Percentiles rank a stretch among this genome's conserved stretches.
Conservation (phyloP, 1,140 invertebrate species). For the Euschistus heros region DNA sequence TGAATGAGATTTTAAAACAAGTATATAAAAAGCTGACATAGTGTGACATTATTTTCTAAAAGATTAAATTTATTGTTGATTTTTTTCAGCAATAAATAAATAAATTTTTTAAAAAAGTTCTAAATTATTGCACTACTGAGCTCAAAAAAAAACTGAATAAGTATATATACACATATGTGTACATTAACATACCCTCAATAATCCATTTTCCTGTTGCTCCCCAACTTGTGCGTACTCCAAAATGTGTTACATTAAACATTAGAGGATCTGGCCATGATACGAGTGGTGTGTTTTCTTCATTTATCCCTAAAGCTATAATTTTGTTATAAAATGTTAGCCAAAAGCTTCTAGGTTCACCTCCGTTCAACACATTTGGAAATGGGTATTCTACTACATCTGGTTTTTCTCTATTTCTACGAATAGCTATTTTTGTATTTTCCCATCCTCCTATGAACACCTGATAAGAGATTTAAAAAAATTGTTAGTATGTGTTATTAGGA, state of each 20-base stretch:
- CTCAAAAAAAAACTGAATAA: neutral
- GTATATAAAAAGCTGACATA: no score
- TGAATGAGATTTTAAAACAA: no score
- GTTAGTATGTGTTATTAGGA: no score
- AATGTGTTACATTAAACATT: slow-evolving; percentile 53
- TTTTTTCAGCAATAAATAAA: neutral
- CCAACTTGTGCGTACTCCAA: slow-evolving; percentile 76
- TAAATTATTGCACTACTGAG: neutral
- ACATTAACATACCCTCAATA: slow-evolving; percentile 67
- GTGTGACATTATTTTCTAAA: no score
- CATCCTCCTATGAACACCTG: slow-evolving; percentile 73
- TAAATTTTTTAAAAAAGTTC: neutral
- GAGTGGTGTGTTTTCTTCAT: slow-evolving; percentile 57
- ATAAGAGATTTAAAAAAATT: no score
- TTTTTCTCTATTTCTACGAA: slow-evolving; percentile 63
- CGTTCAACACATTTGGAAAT: slow-evolving; percentile 55
- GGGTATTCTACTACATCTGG: slow-evolving; percentile 62
- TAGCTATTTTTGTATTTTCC: slow-evolving; percentile 71
- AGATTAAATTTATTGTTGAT: no score
- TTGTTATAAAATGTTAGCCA: slow-evolving; percentile 69
- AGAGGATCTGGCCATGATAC: slow-evolving; percentile 57
- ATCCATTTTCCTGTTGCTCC: slow-evolving; percentile 70
- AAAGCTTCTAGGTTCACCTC: slow-evolving; percentile 63
- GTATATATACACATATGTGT: no score
- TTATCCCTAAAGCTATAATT: slow-evolving; percentile 50